Base-by-base conservation (phyloP, 30 jellyfish, hydroid and myxozoan species). In the Aurelia coerulea region DNA sequence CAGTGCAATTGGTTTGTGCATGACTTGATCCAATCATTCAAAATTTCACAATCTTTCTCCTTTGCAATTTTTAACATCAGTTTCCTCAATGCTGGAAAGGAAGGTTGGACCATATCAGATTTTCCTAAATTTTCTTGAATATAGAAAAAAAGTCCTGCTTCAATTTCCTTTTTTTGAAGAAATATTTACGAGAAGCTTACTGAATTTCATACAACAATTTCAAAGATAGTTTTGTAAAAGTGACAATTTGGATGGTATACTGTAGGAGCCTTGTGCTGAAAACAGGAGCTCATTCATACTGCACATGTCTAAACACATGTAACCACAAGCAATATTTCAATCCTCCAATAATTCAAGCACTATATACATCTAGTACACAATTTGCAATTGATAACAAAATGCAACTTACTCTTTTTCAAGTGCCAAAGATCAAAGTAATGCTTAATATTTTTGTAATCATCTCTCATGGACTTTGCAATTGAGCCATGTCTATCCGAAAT, bases 351-450 rank as follows among this genome's bases (percentile, higher is more conserved):
- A n/a, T n/a, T n/a, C n/a, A n/a, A n/a, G n/a, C n/a, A n/a, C n/a
- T n/a, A n/a, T n/a, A n/a, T n/a, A n/a, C n/a, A n/a, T n/a, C n/a
- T n/a, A n/a, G n/a, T n/a, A n/a, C n/a, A n/a, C n/a, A n/a, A n/a
- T n/a, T 35, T 18, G 35, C 32, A 64, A 5, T 10, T 39, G 74
- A 64, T 18, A 64, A 18, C 4, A 34, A 34, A 71, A 37, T 71
- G 63, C 34, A 12, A 18, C 86, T 37, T 54, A 75, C 86, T 35
- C 29, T 78, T 78, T 78, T 78, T 78, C 50, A 78, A 37, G 14
- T 78, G 88, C 88, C 88, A 78, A 14, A 78, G 88, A 37, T 78
- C 88, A 78, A 78, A 78, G 52, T 78, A 78, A 62, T 78, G 88
- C 13, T 7, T 59, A 33, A 78, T 46, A 2, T 33, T 6, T 17